These are phyloP conservation scores for Bemisia tabaci DNA, from an alignment of 1,140 invertebrate genomes.

Conservation along the genomic window DNA sequence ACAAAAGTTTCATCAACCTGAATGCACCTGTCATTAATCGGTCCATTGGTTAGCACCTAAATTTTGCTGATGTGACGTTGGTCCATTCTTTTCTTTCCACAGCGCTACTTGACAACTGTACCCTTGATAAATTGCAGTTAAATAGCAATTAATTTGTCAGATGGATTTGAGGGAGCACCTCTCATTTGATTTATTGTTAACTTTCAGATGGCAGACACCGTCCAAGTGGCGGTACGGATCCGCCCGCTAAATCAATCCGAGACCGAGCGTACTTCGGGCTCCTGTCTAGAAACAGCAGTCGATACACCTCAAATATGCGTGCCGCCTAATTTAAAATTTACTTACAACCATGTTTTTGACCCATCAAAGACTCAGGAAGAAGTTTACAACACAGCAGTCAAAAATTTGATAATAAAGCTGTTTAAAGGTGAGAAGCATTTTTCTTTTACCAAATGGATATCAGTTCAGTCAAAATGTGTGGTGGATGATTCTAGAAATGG, in stretches of 20 bases:
- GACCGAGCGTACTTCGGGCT: conserved; percentile 41
- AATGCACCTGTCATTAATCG: no score
- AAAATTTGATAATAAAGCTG: conserved; percentile 55
- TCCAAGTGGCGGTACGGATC: conserved; percentile 74
- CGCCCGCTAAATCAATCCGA: conserved; percentile 75
- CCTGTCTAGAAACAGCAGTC: conserved; percentile 34
- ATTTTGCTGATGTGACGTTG: no score
- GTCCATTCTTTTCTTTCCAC: no score
- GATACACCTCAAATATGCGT: conserved; percentile 55
- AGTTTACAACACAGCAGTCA: conserved; percentile 64
- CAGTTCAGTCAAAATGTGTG: no score
- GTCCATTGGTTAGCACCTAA: no score
- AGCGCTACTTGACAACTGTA: no score
- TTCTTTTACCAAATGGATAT: conserved; percentile 5
- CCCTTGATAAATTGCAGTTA: no score
- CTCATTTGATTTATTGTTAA: no score
- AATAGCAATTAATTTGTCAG: no score
- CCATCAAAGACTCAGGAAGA: conserved; percentile 50
- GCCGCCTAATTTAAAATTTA: conserved; percentile 58
- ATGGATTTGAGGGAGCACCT: no score
- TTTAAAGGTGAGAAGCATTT: conserved; percentile 50
- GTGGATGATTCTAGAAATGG: no score
- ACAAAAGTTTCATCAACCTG: no score
- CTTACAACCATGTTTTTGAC: conserved; percentile 77
- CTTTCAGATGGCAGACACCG: conserved; percentile 40